A percentile compares a stretch with the other conserved stretches of the same genome.
Conservation (phyloP, 2,113 vertebrate species). For the Phasianus colchicus region DNA sequence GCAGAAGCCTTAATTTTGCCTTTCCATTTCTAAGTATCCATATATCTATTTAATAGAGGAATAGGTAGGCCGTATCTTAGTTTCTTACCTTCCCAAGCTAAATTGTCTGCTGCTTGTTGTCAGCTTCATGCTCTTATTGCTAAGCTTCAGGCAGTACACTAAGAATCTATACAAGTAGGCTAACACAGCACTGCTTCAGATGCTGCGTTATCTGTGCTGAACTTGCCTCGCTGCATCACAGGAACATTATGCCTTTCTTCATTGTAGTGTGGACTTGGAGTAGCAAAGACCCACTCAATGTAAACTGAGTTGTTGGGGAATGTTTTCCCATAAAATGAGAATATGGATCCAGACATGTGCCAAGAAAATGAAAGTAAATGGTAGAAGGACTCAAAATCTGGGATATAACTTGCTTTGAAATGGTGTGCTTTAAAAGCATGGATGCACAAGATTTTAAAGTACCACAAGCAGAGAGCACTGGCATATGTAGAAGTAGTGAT, state of each 20-base stretch:
- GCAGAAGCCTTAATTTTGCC: neutral
- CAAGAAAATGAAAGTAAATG: neutral
- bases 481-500: neutral
- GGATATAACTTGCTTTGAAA: neutral
- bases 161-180: neutral
- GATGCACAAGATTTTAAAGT: neutral
- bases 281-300: neutral
- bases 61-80: neutral
- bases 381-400: neutral
- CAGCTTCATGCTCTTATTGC: neutral
- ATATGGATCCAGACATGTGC: neutral
- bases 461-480: neutral
- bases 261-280: neutral
- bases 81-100: neutral
- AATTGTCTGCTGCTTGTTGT: neutral
- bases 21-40: neutral
- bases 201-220: neutral
- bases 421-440: neutral
- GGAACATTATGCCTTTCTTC: neutral
- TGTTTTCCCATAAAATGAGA: neutral
- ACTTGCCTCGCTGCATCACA: neutral
- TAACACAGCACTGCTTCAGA: neutral
- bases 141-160: neutral
- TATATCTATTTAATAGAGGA: neutral
- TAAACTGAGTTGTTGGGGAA: neutral